Evolutionary conservation across 2,888 invertebrate species (phyloP).

Genomic region (Cephus sareptanus): DNA sequence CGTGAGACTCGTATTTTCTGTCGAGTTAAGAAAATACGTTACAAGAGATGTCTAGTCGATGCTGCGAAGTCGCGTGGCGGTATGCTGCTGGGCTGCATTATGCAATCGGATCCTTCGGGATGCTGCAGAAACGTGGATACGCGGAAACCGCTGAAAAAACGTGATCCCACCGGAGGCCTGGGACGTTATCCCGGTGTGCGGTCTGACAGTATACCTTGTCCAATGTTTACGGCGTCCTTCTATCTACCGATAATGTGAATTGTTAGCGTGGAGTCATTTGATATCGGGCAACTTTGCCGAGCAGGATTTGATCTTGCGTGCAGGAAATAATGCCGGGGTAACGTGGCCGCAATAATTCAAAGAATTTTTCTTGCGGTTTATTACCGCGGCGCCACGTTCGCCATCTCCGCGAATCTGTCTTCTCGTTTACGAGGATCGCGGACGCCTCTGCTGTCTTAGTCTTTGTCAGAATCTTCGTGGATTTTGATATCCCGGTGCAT

Average conservation of each 20-base stretch:
- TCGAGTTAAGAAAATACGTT: too few species aligned
- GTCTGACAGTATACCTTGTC: background rate
- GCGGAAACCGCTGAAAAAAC: background rate
- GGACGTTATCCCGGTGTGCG: background rate
- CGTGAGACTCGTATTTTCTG: too few species aligned
- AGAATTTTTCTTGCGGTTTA: conserved; percentile 60
- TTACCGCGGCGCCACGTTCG: conserved; percentile 48
- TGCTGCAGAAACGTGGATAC: background rate
- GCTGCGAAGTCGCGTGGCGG: background rate
- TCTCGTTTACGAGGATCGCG: background rate
- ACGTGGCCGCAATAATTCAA: conserved; percentile 56
- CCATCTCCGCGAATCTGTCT: conserved; percentile 25
- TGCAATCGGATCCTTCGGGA: background rate
- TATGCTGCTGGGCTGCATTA: background rate
- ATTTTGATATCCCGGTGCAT: background rate
- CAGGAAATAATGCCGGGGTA: background rate
- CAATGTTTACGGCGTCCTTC: background rate
- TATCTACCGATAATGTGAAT: background rate
- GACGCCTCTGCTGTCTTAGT: background rate
- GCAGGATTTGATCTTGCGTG: background rate
- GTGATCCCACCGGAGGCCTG: too few species aligned
- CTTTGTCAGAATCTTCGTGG: background rate
- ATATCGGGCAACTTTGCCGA: background rate
- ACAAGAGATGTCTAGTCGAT: background rate
- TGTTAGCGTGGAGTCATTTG: background rate